Percentiles rank a stretch among this genome's conserved stretches.
Evolutionary conservation across 2,888 invertebrate genomes (phyloP).

Genomic region (Stomorhina lunata): DNA sequence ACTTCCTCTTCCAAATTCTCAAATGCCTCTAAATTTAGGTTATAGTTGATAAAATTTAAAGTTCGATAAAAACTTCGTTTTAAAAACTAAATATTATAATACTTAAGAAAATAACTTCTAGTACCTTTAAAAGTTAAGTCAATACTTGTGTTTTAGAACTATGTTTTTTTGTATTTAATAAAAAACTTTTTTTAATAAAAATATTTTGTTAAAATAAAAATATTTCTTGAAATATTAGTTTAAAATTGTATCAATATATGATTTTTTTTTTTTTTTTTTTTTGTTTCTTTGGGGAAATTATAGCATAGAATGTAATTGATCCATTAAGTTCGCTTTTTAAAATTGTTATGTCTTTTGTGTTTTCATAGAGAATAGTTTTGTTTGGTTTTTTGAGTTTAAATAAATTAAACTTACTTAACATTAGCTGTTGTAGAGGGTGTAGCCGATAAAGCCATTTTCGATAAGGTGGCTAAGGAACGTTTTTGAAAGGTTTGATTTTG

Average conservation of each 20-base stretch:
- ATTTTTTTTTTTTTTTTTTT: constrained; percentile 1
- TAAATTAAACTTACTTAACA: constrained; percentile 61
- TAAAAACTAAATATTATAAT: no score
- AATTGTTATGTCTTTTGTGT: constrained; percentile 14
- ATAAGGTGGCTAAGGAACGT: constrained; percentile 88
- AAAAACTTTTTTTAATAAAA: no score
- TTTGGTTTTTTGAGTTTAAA: constrained; percentile 1
- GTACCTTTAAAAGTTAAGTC: no score
- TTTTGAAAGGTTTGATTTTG: constrained; percentile 83
- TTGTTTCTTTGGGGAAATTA: constrained; percentile 13
- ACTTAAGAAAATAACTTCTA: no score
- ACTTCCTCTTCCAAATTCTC: no score
- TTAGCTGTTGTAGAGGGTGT: constrained; percentile 71
- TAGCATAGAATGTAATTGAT: constrained; percentile 61
- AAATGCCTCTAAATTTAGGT: no score
- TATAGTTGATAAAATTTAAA: no score
- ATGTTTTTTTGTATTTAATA: no score
- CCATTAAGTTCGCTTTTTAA: constrained; percentile 53
- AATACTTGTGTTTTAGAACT: no score
- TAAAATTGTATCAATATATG: not conserved
- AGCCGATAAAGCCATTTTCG: constrained; percentile 85
- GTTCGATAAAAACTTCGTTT: no score
- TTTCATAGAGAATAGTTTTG: constrained; percentile 1
- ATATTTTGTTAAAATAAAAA: constrained; percentile 24
- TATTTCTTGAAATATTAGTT: not conserved